Evolutionary conservation across 2,113 vertebrate genomes (phyloP), one percentile per base, ranked within the genome.

Genomic region (Melospiza melodia): DNA sequence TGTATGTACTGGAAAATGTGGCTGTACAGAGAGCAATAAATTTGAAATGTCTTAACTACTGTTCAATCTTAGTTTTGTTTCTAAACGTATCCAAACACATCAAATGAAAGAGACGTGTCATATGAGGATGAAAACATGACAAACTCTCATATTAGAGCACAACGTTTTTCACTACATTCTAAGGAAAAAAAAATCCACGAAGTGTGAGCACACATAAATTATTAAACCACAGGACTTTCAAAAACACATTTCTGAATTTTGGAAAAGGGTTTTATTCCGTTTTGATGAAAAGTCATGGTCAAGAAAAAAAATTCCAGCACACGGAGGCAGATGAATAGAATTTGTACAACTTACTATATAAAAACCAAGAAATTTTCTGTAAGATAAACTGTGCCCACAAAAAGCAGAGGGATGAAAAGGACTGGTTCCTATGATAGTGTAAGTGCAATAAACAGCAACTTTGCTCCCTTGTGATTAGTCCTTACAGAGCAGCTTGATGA

Each of bases 171-270:
- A 76, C 58, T 39, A 23, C 6, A 43, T 76, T 66, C 37, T 43
- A 84, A 62, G 33, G 57, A 69, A 33, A 0, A n/a, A n/a, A 43
- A 28, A 33, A 1, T 1, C 0, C 61, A n/a, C 8, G 3, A 84
- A 71, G 20, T 25, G 33, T 30, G 9, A 78, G 4, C 9, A 43
- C 21, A 21, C 6, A 22, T 20, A 28, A 16, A 57, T 62, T 58
- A 77, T 25, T 86, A 84, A 87, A 52, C 7, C 28, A 74, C 25
- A 19, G 12, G 27, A 71, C 15, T 39, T 85, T 12, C 13, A 71
- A 74, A 66, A 67, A 25, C 25, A 43, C 2, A 22, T 69, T 76
- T 84, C 24, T 44, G 75, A 30, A 35, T 57, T 86, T 79, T 72
- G 22, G 44, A 76, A 44, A 63, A 25, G 8, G 8, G 5, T 4